Conservation (phyloP, 30 jellyfish, hydroid and myxozoan genomes). For the Aurelia aurita complex sp. Pacific region DNA sequence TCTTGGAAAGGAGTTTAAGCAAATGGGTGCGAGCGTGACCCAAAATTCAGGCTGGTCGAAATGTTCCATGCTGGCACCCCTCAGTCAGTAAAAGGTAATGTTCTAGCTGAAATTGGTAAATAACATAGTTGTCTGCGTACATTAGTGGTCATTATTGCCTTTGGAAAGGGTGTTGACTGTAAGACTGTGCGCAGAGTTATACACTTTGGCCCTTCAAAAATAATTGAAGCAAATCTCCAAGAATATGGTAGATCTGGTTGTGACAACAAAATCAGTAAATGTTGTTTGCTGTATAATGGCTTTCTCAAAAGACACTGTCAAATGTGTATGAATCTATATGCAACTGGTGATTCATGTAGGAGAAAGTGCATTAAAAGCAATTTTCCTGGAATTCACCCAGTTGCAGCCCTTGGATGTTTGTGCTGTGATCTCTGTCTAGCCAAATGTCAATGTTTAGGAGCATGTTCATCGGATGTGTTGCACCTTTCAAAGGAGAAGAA, state of each 20-base stretch:
- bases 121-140: slow-evolving; percentile 8
- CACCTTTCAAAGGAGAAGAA: not conserved
- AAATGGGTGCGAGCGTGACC: not conserved
- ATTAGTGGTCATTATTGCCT: slow-evolving; percentile 5
- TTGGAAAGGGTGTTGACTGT: slow-evolving; percentile 34
- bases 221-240: slow-evolving; percentile 2
- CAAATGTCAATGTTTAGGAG: slow-evolving; percentile 2
- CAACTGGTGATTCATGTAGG: not conserved
- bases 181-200: slow-evolving; percentile 7
- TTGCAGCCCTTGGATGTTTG: slow-evolving; percentile 7
- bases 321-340: slow-evolving; percentile 2
- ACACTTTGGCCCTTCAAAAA: slow-evolving; percentile 26
- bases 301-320: slow-evolving; percentile 3
- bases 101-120: slow-evolving; percentile 6
- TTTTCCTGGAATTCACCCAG: slow-evolving; percentile 31
- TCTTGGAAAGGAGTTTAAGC: slow-evolving; percentile 13
- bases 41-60: slow-evolving; percentile 13
- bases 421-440: slow-evolving; percentile 28
- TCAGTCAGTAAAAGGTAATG: slow-evolving; percentile 12
- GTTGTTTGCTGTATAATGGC: slow-evolving; percentile 30
- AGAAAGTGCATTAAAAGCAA: slow-evolving; percentile 2
- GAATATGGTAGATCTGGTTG: slow-evolving; percentile 32
- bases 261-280: slow-evolving; percentile 6
- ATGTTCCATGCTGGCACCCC: slow-evolving; percentile 48
- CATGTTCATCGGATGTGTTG: slow-evolving; percentile 3